Percentiles rank a stretch among this genome's conserved stretches.
phyloP scores from a whole-genome alignment of 2,888 invertebrate species.

The Hydriomena furcata region DNA sequence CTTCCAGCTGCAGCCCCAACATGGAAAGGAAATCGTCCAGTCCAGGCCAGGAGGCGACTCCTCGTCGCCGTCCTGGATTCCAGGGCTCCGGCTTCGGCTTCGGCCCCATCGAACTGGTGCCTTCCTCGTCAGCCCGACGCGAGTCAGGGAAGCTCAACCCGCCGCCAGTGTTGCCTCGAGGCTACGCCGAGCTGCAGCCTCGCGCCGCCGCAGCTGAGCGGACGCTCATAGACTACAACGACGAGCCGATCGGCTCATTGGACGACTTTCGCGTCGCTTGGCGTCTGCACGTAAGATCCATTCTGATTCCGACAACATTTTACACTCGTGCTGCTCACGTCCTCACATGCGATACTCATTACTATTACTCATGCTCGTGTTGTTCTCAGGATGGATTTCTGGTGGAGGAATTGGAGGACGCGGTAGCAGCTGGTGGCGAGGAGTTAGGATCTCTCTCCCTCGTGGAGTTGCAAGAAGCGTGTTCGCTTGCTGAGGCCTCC shows the following conservation, averaged over 20 bases:
- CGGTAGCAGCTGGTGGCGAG: conserved; percentile 16
- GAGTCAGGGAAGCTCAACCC: conserved; percentile 44
- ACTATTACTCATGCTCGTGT: no score
- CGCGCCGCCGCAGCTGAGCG: conserved; percentile 52
- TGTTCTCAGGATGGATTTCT: conserved; percentile 53
- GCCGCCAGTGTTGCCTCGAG: conserved; percentile 71
- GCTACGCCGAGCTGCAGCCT: conserved; percentile 72
- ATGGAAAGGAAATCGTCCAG: no score
- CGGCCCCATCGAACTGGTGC: conserved; percentile 41
- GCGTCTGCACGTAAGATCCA: conserved; percentile 55
- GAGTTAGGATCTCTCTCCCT: conserved; percentile 53
- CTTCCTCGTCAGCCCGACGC: conserved; percentile 40
- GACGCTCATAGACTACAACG: conserved; percentile 60
- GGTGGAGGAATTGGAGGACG: conserved; percentile 56
- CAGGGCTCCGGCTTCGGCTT: conserved; percentile 34
- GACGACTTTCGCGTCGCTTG: conserved; percentile 65
- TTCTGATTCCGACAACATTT: no score
- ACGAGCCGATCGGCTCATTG: conserved; percentile 64
- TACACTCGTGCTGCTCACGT: no score
- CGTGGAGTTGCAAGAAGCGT: conserved; percentile 63
- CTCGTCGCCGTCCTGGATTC: conserved; percentile 26
- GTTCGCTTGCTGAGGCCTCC: conserved; percentile 53
- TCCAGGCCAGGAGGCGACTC: conserved; percentile 13
- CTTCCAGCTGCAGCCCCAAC: no score
- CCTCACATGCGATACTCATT: no score